Evolutionary conservation across 2,113 vertebrate genomes (phyloP).

Genomic region (Perca schrenkii): DNA sequence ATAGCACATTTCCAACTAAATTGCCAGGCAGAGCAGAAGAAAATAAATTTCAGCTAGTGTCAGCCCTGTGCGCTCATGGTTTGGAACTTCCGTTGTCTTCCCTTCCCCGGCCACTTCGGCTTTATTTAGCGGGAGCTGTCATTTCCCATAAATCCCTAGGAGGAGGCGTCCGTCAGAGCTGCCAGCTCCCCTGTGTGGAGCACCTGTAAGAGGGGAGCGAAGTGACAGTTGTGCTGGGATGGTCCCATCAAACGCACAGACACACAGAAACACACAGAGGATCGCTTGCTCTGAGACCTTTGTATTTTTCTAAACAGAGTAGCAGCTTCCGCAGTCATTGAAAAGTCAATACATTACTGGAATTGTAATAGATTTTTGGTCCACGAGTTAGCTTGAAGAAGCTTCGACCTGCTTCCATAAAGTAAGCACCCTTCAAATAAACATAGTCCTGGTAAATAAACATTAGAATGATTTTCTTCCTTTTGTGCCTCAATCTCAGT

Average conservation of each 20-base stretch:
- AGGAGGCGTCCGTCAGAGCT: slow-evolving; percentile 78
- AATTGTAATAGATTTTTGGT: slow-evolving; percentile 1
- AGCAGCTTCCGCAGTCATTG: slow-evolving; percentile 3
- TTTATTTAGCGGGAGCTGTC: slow-evolving; percentile 78
- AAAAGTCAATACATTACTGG: slow-evolving; percentile 14
- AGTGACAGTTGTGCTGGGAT: slow-evolving; percentile 75
- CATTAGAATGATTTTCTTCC: neutral
- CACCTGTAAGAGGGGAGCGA: slow-evolving; percentile 74
- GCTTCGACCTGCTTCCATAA: neutral
- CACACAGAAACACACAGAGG: slow-evolving; percentile 19
- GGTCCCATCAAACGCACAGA: slow-evolving; percentile 55
- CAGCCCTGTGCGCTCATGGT: slow-evolving; percentile 55
- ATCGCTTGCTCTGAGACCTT: slow-evolving; percentile 32
- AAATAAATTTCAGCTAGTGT: slow-evolving; percentile 69
- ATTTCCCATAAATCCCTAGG: slow-evolving; percentile 79
- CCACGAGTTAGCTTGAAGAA: slow-evolving; percentile 12
- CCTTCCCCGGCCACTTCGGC: slow-evolving; percentile 50
- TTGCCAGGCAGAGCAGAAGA: slow-evolving; percentile 51
- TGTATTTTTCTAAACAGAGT: neutral
- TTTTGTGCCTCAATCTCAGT: neutral
- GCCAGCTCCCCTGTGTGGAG: slow-evolving; percentile 74
- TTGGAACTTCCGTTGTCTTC: slow-evolving; percentile 64
- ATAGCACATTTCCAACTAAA: slow-evolving; percentile 69
- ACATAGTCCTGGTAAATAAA: slow-evolving; percentile 15
- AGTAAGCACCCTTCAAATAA: slow-evolving; percentile 8